Evolutionary conservation across 2,113 vertebrate genomes (phyloP), one percentile per base, ranked within the genome.

Genomic region (Peromyscus polionotus): DNA sequence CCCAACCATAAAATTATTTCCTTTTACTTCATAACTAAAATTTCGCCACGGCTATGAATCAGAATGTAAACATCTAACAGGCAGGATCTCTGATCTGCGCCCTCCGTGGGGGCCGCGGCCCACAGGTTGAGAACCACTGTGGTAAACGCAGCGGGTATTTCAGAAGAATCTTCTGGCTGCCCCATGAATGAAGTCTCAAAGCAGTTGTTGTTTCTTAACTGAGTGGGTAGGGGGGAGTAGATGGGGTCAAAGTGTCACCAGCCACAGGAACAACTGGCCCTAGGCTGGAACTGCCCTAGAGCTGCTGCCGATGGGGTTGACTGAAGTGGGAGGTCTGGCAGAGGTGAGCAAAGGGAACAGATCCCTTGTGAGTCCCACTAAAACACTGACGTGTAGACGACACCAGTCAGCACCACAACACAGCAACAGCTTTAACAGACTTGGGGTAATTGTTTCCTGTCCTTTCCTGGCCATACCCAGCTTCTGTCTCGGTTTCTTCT

Each of bases 121-220:
- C 20, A n/a, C 3, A 81, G 33, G 51, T 22, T 61, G 54, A 61
- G 12, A 83, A 83, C 20, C 80, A 83, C 6, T 61, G 36, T 90
- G 90, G 94, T 76, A 36, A 87, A 48, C 84, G n/a, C 33, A 80
- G 61, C 45, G 79, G 59, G 5, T 70, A 8, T 68, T 92, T 93
- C 61, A 54, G 59, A 95, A 88, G 59, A 48, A 14, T 28, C 19
- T 54, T 59, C 45, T 72, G 36, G 22, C 48, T 45, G 33, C 3
- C 33, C 45, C 5, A 24, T 39, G 33, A 90, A 92, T 17, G 14
- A 63, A 85, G 11, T 65, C 12, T 72, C 14, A 45, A 20, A 75
- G 33, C n/a, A 54, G 6, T 36, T 22, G 9, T 45, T 51, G 17
- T 57, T 59, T 13, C 48, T 84, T 72, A 33, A 65, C 42, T 54